These are phyloP conservation scores for Oppia nitens DNA, from an alignment of 1,140 invertebrate genomes.

Conservation along the genomic window DNA sequence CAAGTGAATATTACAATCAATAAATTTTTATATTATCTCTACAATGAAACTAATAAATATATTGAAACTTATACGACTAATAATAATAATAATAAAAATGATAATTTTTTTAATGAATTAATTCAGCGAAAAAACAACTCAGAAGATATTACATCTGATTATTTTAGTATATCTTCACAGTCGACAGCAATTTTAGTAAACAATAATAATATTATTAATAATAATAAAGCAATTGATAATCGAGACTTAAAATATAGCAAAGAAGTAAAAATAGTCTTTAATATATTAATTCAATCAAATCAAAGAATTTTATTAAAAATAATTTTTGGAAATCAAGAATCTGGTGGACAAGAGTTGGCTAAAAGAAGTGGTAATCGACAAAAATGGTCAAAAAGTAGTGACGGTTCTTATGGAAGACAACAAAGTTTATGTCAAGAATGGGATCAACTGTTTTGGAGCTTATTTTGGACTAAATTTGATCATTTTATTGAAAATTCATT, in stretches of 20 bases:
- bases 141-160: neutral
- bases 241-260: neutral
- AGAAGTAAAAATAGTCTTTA: neutral
- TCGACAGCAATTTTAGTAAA: neutral
- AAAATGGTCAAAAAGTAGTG: neutral
- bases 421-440: neutral
- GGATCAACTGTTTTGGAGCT: neutral
- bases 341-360: neutral
- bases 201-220: neutral
- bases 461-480: neutral
- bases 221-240: too few species aligned
- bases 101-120: neutral
- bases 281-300: neutral
- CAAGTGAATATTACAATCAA: neutral
- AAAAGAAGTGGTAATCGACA: neutral
- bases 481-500: neutral
- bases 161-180: neutral
- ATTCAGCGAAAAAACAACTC: neutral
- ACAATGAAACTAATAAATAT: neutral
- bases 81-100: neutral
- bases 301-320: neutral
- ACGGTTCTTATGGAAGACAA: neutral
- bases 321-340: neutral
- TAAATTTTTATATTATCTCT: neutral
- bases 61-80: too few species aligned